Evolutionary conservation across 2,113 vertebrate species (phyloP).

Genomic region (Bufo gargarizans): DNA sequence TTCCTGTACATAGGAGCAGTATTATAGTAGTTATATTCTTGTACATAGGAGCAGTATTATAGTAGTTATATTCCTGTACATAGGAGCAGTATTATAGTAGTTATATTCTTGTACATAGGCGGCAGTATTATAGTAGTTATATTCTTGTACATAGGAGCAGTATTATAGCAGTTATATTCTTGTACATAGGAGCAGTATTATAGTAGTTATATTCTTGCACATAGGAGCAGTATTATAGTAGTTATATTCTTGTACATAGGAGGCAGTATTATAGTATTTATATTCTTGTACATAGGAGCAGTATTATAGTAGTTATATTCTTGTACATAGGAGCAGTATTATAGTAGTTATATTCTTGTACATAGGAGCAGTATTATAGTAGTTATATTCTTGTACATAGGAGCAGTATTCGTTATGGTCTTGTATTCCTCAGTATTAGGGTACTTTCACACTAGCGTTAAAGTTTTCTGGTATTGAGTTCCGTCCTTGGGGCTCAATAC

Average conservation of each 20-base stretch:
- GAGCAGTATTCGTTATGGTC: not conserved
- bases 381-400: not conserved
- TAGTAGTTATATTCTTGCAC: not conserved
- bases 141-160: no score
- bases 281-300: not conserved
- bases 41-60: not conserved
- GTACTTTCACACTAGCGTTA: no score
- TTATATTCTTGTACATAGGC: not conserved
- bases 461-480: no score
- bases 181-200: not conserved
- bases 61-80: not conserved
- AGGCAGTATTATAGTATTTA: no score
- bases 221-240: not conserved
- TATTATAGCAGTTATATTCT: no score
- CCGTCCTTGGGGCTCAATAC: no score
- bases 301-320: constrained; percentile 16
- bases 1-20: not conserved
- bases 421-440: not conserved
- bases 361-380: not conserved
- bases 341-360: not conserved
- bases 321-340: not conserved
- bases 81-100: constrained; percentile 3
- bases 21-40: constrained; percentile 11
- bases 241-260: constrained; percentile 1
- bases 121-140: not conserved